Evolutionary conservation across 2,888 invertebrate species (phyloP), one percentile per base, ranked within the genome.

Genomic region (Frankliniella fusca): DNA sequence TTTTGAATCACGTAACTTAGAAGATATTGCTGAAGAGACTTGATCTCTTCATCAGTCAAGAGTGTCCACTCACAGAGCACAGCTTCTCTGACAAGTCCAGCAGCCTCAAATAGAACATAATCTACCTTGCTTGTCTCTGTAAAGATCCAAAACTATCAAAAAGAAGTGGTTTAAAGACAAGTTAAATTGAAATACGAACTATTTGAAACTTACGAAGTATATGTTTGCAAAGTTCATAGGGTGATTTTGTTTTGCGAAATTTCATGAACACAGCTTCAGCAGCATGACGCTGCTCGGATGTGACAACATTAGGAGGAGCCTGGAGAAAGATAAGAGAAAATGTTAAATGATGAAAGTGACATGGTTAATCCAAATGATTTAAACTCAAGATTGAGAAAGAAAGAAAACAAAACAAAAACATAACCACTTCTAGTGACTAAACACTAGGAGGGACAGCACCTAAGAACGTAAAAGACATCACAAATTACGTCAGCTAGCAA

Each of bases 61-160:
- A 92, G 89, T 49, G 90, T 89, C 97, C 97, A 97, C 89, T 97
- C 96, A 86, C 94, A 90, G 82, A 97, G 93, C 15, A 97, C 89
- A 23, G 95, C 94, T 85, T 93, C 92, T 88, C 95, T 95, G 83
- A 97, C 89, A 28, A 96, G 91, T 83, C 94, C 93, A 10, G 94
- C 95, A 80, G 95, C 93, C 90, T 97, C 97, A 89, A 96, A 97
- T 81, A 95, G 88, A 10, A 97, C 94, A 89, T 95, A 95, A 86
- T 94, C 94, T 82, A 92, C 91, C 83, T 90, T 89, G 65, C 92
- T 92, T 83, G 91, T 92, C 87, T 95, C 94, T 88, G 85, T 80
- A 84, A 85, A 83, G 15, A 61, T 54, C 70, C 27, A 27, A 23
- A 11, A 18, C 5, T 80, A 20, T 20, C 23, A 50, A 11, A 1